A percentile compares a stretch with the other conserved stretches of the same genome.
Conservation (phyloP, 64 coral and sea anemone species). For the Porites australiensis region DNA sequence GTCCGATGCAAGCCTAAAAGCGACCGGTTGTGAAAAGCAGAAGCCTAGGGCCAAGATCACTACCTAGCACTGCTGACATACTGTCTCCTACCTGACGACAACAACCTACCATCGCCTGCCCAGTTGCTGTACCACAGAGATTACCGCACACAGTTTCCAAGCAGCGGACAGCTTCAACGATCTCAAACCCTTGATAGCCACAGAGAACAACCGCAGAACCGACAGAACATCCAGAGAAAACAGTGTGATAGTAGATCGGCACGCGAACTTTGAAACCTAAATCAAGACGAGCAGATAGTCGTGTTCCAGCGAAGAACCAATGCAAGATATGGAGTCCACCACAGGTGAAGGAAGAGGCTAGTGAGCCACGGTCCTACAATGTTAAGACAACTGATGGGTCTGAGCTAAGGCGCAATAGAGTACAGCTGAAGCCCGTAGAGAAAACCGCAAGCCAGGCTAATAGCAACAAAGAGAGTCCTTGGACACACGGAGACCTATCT, state of each 20-base stretch:
- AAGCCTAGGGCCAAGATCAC: neutral
- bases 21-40: too few species aligned
- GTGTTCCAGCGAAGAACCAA: slow-evolving; percentile 6
- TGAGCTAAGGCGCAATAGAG: slow-evolving; percentile 34
- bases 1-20: too few species aligned
- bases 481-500: neutral
- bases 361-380: slow-evolving; percentile 30
- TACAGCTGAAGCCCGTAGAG: slow-evolving; percentile 14
- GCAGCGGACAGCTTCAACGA: neutral
- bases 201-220: neutral
- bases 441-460: neutral
- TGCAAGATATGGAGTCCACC: slow-evolving; percentile 27
- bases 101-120: slow-evolving; percentile 26
- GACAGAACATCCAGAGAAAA: too few species aligned
- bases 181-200: neutral
- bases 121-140: slow-evolving; percentile 16
- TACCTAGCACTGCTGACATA: slow-evolving; percentile 1
- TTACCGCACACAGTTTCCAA: neutral
- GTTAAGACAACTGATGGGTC: slow-evolving; percentile 28
- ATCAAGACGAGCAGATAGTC: neutral
- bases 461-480: neutral
- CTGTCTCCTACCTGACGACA: neutral
- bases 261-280: too few species aligned
- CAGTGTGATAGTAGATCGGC: too few species aligned
- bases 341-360: neutral